A percentile compares a stretch with the other conserved stretches of the same genome.
Evolutionary conservation across 2,888 invertebrate genomes (phyloP).

Genomic region (Pilophorus perplexus): DNA sequence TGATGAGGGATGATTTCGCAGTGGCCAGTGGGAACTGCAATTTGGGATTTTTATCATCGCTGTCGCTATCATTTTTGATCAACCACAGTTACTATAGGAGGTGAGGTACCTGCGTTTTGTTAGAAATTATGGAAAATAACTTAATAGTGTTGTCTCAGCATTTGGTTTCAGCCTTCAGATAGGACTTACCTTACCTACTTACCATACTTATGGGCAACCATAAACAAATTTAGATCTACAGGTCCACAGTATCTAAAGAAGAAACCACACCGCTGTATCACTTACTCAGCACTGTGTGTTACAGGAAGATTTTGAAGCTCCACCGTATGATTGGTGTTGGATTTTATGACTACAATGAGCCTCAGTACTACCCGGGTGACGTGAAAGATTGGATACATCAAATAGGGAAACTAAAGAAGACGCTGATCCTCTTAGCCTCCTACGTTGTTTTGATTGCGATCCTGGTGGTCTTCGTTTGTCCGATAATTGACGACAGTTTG

Average conservation of each 20-base stretch:
- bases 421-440: slow-evolving; percentile 14
- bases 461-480: slow-evolving; percentile 19
- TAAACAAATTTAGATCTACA: no score
- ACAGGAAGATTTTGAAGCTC: neutral
- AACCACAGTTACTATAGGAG: slow-evolving; percentile 31
- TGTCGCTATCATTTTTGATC: slow-evolving; percentile 1
- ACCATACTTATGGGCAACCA: no score
- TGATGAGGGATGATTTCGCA: slow-evolving; percentile 26
- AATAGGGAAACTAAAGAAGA: slow-evolving; percentile 9
- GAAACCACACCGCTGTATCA: no score
- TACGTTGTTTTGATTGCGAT: slow-evolving; percentile 25
- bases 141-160: no score
- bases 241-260: no score
- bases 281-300: no score
- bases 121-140: no score
- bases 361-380: slow-evolving; percentile 8
- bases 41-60: slow-evolving; percentile 14
- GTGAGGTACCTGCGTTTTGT: no score
- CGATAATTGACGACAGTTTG: slow-evolving; percentile 15
- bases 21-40: slow-evolving; percentile 24
- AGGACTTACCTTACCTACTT: no score
- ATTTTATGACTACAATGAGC: slow-evolving; percentile 32
- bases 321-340: slow-evolving; percentile 27
- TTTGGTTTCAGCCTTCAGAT: no score
- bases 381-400: neutral